These are phyloP conservation scores for Drosophila chauvacae DNA, from an alignment of 1,140 invertebrate genomes.

Conservation along the genomic window DNA sequence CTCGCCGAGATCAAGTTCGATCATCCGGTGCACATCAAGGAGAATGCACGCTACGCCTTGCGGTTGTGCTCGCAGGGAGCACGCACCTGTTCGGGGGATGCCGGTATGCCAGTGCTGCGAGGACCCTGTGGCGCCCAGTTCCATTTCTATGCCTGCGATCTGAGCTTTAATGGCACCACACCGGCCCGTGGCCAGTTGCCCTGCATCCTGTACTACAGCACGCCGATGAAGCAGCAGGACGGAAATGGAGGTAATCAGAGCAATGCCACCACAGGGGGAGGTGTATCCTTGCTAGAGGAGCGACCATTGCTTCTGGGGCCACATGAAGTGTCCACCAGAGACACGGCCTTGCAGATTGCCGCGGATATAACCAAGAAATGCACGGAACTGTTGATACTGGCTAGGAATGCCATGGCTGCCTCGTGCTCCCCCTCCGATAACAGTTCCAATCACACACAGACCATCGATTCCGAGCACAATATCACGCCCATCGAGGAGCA, in stretches of 20 bases:
- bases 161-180: constrained; percentile 98
- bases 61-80: constrained; percentile 95
- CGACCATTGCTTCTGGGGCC: constrained; percentile 25
- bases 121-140: constrained; percentile 97
- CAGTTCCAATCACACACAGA: constrained; percentile 87
- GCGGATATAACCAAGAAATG: constrained; percentile 90
- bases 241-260: constrained; percentile 5
- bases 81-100: constrained; percentile 96
- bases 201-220: constrained; percentile 94
- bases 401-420: constrained; percentile 87
- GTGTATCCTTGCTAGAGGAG: constrained; percentile 16
- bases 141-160: constrained; percentile 95
- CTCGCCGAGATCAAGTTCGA: constrained; percentile 96
- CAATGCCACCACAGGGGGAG: neutral
- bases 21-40: constrained; percentile 94
- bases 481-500: constrained; percentile 84
- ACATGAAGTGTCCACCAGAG: constrained; percentile 75
- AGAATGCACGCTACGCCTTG: constrained; percentile 95
- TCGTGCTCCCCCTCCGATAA: constrained; percentile 85
- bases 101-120: constrained; percentile 93
- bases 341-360: constrained; percentile 86
- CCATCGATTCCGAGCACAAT: constrained; percentile 84
- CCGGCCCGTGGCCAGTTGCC: constrained; percentile 97
- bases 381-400: constrained; percentile 90
- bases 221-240: constrained; percentile 82